Evolutionary conservation across 2,888 invertebrate species (phyloP).

Genomic region (Dasypolia templi): DNA sequence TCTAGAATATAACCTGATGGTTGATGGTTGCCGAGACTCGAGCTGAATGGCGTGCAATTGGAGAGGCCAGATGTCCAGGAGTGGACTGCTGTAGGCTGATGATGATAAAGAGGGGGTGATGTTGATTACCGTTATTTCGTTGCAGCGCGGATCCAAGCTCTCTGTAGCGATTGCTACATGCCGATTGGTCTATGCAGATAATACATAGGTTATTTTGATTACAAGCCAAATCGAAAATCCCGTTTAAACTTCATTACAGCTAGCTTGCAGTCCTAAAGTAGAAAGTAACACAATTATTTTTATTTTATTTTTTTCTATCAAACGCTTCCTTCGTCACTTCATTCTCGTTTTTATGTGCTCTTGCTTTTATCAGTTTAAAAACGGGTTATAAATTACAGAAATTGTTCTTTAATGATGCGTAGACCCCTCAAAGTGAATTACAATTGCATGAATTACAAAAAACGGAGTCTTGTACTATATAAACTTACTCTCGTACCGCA

Average conservation of each 20-base stretch:
- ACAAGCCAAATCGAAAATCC: background rate
- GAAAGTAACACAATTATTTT: background rate
- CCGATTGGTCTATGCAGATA: background rate
- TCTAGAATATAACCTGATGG: slow-evolving; percentile 18
- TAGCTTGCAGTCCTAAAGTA: background rate
- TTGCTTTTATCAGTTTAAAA: background rate
- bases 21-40: too few relatives aligned
- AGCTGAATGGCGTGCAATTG: too few relatives aligned
- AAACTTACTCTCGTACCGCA: slow-evolving; percentile 4
- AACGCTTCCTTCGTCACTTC: background rate
- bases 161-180: background rate
- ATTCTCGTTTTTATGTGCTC: background rate
- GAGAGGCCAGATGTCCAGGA: too few relatives aligned
- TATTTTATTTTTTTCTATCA: too few relatives aligned
- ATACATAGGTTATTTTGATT: background rate
- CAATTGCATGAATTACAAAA: too few relatives aligned
- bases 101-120: background rate
- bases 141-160: background rate
- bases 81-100: too few relatives aligned
- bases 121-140: background rate
- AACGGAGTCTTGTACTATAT: slow-evolving; percentile 25
- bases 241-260: background rate
- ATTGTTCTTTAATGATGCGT: background rate
- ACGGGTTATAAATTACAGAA: too few relatives aligned
- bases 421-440: background rate